phyloP scores from a whole-genome alignment of 2,888 invertebrate species.

The Eucera pruinosa region DNA sequence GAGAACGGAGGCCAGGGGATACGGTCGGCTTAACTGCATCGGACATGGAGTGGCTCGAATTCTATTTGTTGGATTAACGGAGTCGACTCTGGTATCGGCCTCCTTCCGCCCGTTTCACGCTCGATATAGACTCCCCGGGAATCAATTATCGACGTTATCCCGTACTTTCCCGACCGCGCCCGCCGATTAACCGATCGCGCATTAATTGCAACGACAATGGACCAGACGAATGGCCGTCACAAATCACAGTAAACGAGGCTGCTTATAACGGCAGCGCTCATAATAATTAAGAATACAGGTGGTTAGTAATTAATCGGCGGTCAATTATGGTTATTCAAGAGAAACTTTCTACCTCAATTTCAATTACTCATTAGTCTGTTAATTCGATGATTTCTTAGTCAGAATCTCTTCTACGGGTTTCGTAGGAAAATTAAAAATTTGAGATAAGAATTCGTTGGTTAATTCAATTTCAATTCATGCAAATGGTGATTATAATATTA shows the following conservation, averaged over 20 bases:
- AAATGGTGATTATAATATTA: too few relatives aligned
- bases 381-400: too few relatives aligned
- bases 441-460: too few relatives aligned
- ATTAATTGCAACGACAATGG: slow-evolving; percentile 44
- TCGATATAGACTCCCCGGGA: slow-evolving; percentile 46
- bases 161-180: slow-evolving; percentile 21
- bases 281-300: slow-evolving; percentile 28
- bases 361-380: too few relatives aligned
- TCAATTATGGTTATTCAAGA: slow-evolving; percentile 22
- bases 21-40: slow-evolving; percentile 48
- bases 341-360: too few relatives aligned
- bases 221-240: background rate
- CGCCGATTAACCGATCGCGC: slow-evolving; percentile 30
- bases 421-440: too few relatives aligned
- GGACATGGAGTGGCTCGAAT: slow-evolving; percentile 55
- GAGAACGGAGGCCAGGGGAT: slow-evolving; percentile 16
- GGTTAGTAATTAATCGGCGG: slow-evolving; percentile 24
- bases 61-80: slow-evolving; percentile 66
- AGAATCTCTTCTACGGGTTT: too few relatives aligned
- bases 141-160: slow-evolving; percentile 57
- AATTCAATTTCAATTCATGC: too few relatives aligned
- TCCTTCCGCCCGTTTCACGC: slow-evolving; percentile 46
- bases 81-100: slow-evolving; percentile 40
- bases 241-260: slow-evolving; percentile 19
- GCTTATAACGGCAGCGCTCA: slow-evolving; percentile 1